Evolutionary conservation across 2,888 invertebrate species (phyloP), one percentile per base, ranked within the genome.

Genomic region (Tenthredo livida): DNA sequence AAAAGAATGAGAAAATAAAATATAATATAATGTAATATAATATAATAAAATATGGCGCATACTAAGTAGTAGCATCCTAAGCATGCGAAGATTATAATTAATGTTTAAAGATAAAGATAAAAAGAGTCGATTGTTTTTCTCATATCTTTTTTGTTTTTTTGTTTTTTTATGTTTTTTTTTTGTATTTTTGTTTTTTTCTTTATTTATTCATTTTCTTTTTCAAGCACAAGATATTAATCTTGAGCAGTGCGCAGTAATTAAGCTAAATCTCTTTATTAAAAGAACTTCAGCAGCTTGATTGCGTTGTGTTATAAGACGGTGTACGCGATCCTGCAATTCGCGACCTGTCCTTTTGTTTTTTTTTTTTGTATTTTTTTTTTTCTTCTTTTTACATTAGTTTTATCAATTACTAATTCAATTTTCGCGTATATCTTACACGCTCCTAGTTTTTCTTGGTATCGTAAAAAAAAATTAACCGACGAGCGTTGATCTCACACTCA

Each of bases 331-430:
- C 33, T 67, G 67, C 67, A 17, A 67, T 1, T 12, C 67, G 29
- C 33, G 65, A 65, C 25, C 65, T 25, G 65, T 58, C 21, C 3
- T 2, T 25, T 65, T 65, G 10, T 25, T 10, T 37, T 6, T 37
- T 37, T 65, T n/a, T 54, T 6, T 9, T 21, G 7, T 61, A 10
- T 61, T 61, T 61, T 5, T 61, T 50, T 25, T 29, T 33, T 29
- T 17, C 7, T 89, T 88, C 87, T 86, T 88, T 89, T 88, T 89
- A 89, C 89, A 89, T 89, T 90, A 89, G 33, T 67, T 67, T 17
- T 77, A 47, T 33, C 50, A 7, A 54, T 47, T 40, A 54, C 77
- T 77, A 54, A 77, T 77, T 77, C n/a, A 77, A 77, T 77, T 50
- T 77, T 47, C 54, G 77, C 77, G 50, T 77, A 50, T 54, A 29